Evolutionary conservation across 2,888 invertebrate genomes (phyloP).

Genomic region (Yponomeuta plumbellus): DNA sequence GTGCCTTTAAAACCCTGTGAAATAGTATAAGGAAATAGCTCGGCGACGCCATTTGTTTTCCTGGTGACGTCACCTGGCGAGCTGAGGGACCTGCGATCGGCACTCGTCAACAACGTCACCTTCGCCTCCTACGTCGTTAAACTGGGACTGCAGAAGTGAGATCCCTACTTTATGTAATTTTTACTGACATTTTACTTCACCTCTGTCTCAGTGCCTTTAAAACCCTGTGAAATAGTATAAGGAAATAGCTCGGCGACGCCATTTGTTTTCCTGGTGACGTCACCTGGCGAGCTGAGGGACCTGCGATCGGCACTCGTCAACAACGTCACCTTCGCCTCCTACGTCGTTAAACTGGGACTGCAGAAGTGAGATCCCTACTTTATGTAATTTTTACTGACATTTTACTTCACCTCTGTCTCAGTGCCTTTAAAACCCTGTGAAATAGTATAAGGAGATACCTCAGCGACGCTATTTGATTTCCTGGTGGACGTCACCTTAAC

Average conservation of each 20-base stretch:
- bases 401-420: too few relatives aligned
- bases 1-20: too few relatives aligned
- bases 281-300: conserved; percentile 94
- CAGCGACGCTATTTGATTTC: too few relatives aligned
- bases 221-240: too few relatives aligned
- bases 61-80: conserved; percentile 85
- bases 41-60: conserved; percentile 77
- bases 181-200: too few relatives aligned
- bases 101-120: conserved; percentile 96
- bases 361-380: conserved; percentile 88
- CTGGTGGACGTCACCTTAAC: conserved; percentile 89
- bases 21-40: too few relatives aligned
- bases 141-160: conserved; percentile 87
- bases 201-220: too few relatives aligned
- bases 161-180: too few relatives aligned
- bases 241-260: conserved; percentile 95
- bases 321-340: conserved; percentile 94
- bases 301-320: conserved; percentile 96
- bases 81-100: conserved; percentile 94
- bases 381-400: too few relatives aligned
- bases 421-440: too few relatives aligned
- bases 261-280: conserved; percentile 92
- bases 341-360: conserved; percentile 89
- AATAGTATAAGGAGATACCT: too few relatives aligned
- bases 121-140: conserved; percentile 93